Percentiles rank a stretch among this genome's conserved stretches.
These are phyloP conservation scores for Exephanes ischioxanthus DNA, from an alignment of 2,888 invertebrate species.

Conservation along the genomic window DNA sequence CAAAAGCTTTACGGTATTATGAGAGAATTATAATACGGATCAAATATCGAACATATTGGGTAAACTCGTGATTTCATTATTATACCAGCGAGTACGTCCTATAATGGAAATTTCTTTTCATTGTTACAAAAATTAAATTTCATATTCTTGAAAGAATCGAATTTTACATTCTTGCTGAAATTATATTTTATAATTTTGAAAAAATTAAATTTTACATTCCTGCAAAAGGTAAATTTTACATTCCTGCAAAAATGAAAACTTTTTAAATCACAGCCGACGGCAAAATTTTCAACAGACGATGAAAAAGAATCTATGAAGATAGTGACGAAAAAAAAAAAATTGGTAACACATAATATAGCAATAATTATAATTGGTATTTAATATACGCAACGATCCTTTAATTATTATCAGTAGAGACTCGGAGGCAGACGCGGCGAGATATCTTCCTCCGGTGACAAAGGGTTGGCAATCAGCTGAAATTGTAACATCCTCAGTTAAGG, in stretches of 20 bases:
- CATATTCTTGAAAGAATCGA: too few relatives aligned
- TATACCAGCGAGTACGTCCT: too few relatives aligned
- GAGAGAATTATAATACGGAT: not conserved
- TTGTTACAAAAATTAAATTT: not conserved
- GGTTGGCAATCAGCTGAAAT: conserved; percentile 70
- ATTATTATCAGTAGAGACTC: not conserved
- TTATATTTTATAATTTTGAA: too few relatives aligned
- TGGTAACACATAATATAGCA: not conserved
- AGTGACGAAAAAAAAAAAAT: not conserved
- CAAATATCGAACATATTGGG: not conserved
- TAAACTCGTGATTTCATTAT: conserved; percentile 1
- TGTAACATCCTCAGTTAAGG: conserved; percentile 75
- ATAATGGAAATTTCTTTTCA: not conserved
- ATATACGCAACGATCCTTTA: not conserved
- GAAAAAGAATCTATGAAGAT: not conserved
- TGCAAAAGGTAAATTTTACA: too few relatives aligned
- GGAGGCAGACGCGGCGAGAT: not conserved
- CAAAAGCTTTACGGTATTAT: conserved; percentile 1
- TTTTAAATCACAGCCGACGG: too few relatives aligned
- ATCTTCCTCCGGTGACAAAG: conserved; percentile 62
- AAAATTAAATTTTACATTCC: too few relatives aligned
- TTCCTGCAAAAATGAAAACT: too few relatives aligned
- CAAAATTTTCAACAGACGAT: not conserved
- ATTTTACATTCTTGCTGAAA: too few relatives aligned
- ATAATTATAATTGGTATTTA: not conserved